Conservation (phyloP, 2,113 vertebrate species). For the Peromyscus californicus region DNA sequence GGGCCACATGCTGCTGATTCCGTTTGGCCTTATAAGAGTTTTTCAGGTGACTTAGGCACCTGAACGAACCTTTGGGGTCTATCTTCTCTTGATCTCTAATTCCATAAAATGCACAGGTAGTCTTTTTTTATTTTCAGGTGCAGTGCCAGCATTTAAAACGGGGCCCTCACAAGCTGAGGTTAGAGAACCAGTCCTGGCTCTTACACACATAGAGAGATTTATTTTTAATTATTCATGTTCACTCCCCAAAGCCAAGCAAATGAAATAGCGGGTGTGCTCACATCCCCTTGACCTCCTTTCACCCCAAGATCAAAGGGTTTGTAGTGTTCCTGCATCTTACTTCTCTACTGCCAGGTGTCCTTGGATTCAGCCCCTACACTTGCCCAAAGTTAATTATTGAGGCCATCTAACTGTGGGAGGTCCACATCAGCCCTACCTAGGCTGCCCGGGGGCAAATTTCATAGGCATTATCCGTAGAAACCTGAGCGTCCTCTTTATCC, state of each 20-base stretch:
- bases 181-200: constrained; percentile 16
- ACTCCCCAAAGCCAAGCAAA: constrained; percentile 34
- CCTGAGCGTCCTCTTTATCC: background rate
- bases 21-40: background rate
- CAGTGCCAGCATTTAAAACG: constrained; percentile 38
- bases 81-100: background rate
- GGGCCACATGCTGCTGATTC: background rate
- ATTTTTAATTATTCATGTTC: constrained; percentile 14
- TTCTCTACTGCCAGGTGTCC: background rate
- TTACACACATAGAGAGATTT: background rate
- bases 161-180: background rate
- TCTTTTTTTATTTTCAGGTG: background rate
- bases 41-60: background rate
- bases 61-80: background rate
- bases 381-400: background rate
- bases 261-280: background rate
- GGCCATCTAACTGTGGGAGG: background rate
- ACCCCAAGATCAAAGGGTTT: background rate
- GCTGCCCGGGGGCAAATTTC: background rate
- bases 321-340: background rate
- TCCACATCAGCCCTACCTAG: background rate
- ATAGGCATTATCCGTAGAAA: background rate
- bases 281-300: background rate
- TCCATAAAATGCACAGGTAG: background rate
- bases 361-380: background rate